Evolutionary conservation across 2,888 invertebrate species (phyloP), one percentile per base, ranked within the genome.

Genomic region (Eristalis tenax): DNA sequence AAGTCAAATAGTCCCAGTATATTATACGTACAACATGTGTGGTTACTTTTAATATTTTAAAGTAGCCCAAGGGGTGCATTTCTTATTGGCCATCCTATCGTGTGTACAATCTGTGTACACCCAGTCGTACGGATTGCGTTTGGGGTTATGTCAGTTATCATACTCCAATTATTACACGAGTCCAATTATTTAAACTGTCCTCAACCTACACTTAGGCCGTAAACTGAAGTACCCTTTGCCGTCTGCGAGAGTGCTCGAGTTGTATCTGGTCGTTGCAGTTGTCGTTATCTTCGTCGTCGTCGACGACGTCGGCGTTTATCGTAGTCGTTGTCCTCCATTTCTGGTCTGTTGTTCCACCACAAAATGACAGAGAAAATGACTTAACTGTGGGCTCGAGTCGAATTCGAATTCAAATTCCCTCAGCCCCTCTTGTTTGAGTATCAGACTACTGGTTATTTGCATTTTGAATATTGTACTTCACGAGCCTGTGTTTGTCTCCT

Each of bases 321-420:
- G 18, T 64, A 43, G 68, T 73, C 68, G 38, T 59, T 66, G 38
- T 65, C 38, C 56, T 40, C 70, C 78, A 50, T 32, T 56, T 70
- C 50, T 78, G 59, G n/a, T 63, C 22, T 35, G 18, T 43, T 73
- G 71, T 74, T 56, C 64, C 43, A 78, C 82, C 78, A 83, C 78
- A 86, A 86, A 86, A 79, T 86, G 74, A 83, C 78, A 83, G 83
- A 83, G 83, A 75, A 78, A 86, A 86, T 86, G 86, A 83, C 86
- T 86, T 86, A 83, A 86, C 78, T 83, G 86, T 86, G 83, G 86
- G 83, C 86, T 82, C 64, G 77, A 82, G 82, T 86, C 77, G 73
- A 59, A 63, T 78, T 71, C 70, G 70, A 59, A 79, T 77, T 83
- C 56, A 70, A 56, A 50, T 76, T 69, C 73, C 68, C 68, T 57